These are phyloP conservation scores for Hypsibius dujardini DNA, from an alignment of 1,140 invertebrate genomes.

Conservation along the genomic window DNA sequence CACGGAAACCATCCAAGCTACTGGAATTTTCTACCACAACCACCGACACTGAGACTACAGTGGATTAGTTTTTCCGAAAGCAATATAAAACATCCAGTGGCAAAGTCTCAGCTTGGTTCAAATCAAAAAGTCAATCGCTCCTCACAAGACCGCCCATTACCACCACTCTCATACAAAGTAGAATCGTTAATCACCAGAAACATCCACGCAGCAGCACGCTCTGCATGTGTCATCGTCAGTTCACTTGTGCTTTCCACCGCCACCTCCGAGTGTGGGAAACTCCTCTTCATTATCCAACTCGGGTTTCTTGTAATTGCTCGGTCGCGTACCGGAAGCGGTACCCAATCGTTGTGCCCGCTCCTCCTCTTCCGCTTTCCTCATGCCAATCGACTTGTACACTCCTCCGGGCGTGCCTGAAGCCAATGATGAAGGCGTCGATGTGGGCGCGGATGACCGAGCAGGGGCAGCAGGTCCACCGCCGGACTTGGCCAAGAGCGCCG, in stretches of 20 bases:
- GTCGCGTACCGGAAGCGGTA: not conserved
- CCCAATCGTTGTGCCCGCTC: not conserved
- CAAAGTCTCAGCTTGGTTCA: too few species aligned
- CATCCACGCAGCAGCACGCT: too few species aligned
- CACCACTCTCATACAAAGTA: too few species aligned
- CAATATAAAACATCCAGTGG: too few species aligned
- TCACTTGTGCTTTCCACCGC: not conserved
- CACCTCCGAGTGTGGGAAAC: slow-evolving; percentile 7
- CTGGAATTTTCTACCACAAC: too few species aligned
- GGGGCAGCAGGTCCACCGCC: not conserved
- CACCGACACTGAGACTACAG: too few species aligned
- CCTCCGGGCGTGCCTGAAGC: not conserved
- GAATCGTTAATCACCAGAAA: too few species aligned
- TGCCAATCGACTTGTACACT: not conserved
- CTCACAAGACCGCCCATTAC: too few species aligned
- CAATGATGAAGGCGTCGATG: not conserved
- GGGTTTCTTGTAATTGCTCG: not conserved
- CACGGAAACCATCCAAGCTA: not conserved
- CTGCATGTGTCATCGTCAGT: not conserved
- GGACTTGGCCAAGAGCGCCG: not conserved
- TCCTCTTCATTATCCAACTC: slow-evolving; percentile 10
- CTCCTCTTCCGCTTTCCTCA: not conserved
- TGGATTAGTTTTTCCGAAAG: too few species aligned
- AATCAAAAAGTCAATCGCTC: too few species aligned
- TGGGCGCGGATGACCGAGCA: not conserved